Evolutionary conservation across 1,140 invertebrate genomes (phyloP).

Genomic region (Cotesia vestalis): DNA sequence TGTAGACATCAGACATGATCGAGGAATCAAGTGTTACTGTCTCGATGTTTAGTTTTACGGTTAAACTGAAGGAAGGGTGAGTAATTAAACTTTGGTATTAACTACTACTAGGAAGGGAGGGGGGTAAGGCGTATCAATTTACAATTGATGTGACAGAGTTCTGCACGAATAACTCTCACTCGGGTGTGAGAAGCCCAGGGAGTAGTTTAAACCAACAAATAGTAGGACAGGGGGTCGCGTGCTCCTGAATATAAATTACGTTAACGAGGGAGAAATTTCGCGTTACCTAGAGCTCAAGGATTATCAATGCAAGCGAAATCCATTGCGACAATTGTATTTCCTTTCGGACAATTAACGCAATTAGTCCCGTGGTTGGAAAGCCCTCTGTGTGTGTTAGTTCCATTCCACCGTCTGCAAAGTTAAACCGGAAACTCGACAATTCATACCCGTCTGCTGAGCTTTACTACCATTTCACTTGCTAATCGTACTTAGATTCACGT

Average conservation of each 20-base stretch:
- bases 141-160: conserved; percentile 41
- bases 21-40: too few species aligned
- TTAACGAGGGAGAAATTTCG: conserved; percentile 27
- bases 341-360: conserved; percentile 28
- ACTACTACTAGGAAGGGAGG: conserved; percentile 11
- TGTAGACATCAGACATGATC: background rate
- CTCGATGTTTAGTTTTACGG: too few species aligned
- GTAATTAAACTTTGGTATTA: conserved; percentile 42
- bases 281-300: conserved; percentile 21
- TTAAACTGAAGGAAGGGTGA: conserved; percentile 4
- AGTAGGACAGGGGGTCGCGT: conserved; percentile 14
- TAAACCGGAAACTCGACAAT: conserved; percentile 17
- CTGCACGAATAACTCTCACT: conserved; percentile 1
- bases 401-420: conserved; percentile 22
- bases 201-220: conserved; percentile 9
- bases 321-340: conserved; percentile 25
- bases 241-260: conserved; percentile 28
- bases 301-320: conserved; percentile 24
- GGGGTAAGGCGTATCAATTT: conserved; percentile 38
- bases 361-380: conserved; percentile 9
- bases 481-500: conserved; percentile 5
- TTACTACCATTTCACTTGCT: conserved; percentile 23
- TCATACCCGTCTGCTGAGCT: background rate
- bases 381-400: background rate
- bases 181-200: background rate